Base-by-base conservation (phyloP, 1,140 invertebrate species). In the Pseudomyrmex gracilis region DNA sequence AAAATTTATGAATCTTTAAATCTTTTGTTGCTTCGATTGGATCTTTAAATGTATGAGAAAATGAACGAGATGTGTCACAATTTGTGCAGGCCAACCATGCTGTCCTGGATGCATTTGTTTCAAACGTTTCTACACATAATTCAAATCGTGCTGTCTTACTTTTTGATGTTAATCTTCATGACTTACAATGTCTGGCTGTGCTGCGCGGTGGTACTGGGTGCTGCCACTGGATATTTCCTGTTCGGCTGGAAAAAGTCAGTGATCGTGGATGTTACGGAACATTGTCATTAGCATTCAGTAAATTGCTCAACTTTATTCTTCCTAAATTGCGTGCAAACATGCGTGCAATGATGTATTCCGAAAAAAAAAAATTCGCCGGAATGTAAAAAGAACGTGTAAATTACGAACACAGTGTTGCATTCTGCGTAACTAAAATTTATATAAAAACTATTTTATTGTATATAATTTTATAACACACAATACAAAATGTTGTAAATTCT, bases 131-230 rank as follows among this genome's bases (percentile, higher is more conserved):
- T 99, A 7, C 98, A 99, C 93, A 95, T 98, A 76, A 85, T 99
- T 0, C 99, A 99, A 94, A 96, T 99, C 68, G 96, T 97, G 2
- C 93, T 99, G 45, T 98, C 98, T 20, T 99, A 99, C 93, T 96
- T 98, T 89, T 96, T 99, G 20, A 99, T 99, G 99, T 94, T 99
- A 93, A 97, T 99, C 78, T 99, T 99, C 94, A 99, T 99, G 99
- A 99, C 98, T 0, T 99, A 99, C 95, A 99, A 99, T 92, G 96
- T 98, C 20, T 99, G 98, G 97, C 95, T 99, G 20, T 99, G 98
- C 91, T 85, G 98, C 24, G 97, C 97, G 4, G 97, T 99, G n/a
- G 96, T 98, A 0, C 90, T 99, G 7, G 99, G 99, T 2, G 97
- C 98, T 15, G 98, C 96, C 0, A 94, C 97, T 12, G 98, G 98